Evolutionary conservation across 1,140 invertebrate species (phyloP).

Genomic region (Orchesella cincta): DNA sequence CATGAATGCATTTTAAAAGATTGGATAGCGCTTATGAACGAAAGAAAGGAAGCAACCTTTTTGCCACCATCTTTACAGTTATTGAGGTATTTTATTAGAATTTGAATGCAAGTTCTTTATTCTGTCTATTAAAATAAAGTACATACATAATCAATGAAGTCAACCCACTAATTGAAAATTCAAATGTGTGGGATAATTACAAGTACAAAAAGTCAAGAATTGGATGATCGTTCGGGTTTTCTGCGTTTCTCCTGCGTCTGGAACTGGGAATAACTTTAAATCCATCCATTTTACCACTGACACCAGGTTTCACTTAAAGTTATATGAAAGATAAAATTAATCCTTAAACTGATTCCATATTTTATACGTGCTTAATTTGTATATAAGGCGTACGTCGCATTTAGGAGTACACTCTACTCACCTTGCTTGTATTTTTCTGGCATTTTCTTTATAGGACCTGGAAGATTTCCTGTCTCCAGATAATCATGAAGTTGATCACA

Average conservation of each 20-base stretch:
- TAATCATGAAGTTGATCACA: conserved; percentile 16
- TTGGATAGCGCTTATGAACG: too few relatives aligned
- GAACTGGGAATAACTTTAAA: background rate
- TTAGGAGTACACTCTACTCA: background rate
- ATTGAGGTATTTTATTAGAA: too few relatives aligned
- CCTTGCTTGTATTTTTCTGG: conserved; percentile 26
- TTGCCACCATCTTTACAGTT: too few relatives aligned
- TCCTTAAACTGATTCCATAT: background rate
- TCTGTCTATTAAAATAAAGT: too few relatives aligned
- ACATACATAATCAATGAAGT: too few relatives aligned
- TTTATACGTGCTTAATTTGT: background rate
- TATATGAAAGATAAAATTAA: too few relatives aligned
- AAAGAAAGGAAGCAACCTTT: too few relatives aligned
- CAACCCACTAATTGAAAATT: too few relatives aligned
- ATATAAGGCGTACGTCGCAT: background rate
- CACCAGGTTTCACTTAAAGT: background rate
- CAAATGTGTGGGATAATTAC: too few relatives aligned
- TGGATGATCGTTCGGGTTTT: background rate
- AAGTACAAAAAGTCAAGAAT: conserved; percentile 18
- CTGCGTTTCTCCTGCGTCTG: background rate
- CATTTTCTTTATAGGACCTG: conserved; percentile 8
- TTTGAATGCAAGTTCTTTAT: too few relatives aligned
- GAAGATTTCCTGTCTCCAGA: background rate
- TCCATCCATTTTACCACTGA: background rate
- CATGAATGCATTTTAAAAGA: too few relatives aligned